Base-by-base conservation (phyloP, 2,888 invertebrate species). In the Nudaria mundana region DNA sequence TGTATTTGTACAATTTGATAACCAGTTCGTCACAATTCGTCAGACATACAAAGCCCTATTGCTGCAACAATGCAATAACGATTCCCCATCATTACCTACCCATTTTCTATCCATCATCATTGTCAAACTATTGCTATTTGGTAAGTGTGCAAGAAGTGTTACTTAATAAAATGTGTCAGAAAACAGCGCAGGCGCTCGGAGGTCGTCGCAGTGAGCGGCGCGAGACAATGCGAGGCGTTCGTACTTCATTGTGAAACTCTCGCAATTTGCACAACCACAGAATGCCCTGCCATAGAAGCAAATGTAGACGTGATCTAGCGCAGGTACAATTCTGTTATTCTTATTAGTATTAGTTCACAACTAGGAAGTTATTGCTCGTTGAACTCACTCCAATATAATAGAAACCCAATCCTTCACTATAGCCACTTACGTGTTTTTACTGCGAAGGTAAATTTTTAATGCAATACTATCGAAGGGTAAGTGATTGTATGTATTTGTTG, bases 141-240 rank as follows among this genome's bases (percentile, higher is more conserved):
- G 28, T 15, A 40, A 38, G 44, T 48, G 48, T 46, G 50, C 62
- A 56, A 53, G 45, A 56, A 40, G 38, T 43, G 57, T 59, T 56
- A 59, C 54, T 55, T 56, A 56, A 63, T 63, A 68, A 74, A 75
- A 69, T 70, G 66, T 70, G 72, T 66, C 75, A 73, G 76, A 77
- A 76, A 77, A 71, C 68, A 64, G 63, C 57, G 47, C 56, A 60
- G 63, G 52, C 64, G 56, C 48, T 54, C 78, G 79, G 82, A 83
- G 86, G 85, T 80, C 84, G 81, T 76, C 77, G 75, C 77, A 74
- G 87, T 85, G 87, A 87, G 80, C 81, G 86, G 87, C 82, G 76
- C 78, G 79, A 86, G 84, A 88, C 86, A 87, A 87, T 86, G 75
- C 83, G 81, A 82, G 83, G 78, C 77, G 78, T 73, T 69, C 67